Evolutionary conservation across 2,888 invertebrate genomes (phyloP).

Genomic region (Papilio demoleus): DNA sequence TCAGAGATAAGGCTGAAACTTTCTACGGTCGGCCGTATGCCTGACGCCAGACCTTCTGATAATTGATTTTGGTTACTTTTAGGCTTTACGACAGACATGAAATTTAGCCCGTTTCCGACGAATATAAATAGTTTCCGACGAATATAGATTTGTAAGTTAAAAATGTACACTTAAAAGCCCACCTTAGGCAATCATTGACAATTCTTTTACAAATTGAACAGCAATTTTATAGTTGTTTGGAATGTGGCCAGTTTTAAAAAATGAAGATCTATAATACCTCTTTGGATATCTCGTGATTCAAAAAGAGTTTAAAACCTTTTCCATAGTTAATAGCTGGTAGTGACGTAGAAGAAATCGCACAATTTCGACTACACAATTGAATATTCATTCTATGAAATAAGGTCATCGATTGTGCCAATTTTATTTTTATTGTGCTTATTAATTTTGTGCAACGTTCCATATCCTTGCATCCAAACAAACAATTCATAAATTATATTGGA

Average conservation of each 20-base stretch:
- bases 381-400: conserved; percentile 15
- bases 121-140: too few relatives aligned
- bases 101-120: too few relatives aligned
- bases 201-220: not conserved
- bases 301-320: not conserved
- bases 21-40: too few relatives aligned
- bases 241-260: not conserved
- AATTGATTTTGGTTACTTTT: too few relatives aligned
- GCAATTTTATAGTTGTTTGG: not conserved
- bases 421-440: conserved; percentile 28
- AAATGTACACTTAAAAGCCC: too few relatives aligned
- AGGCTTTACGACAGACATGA: too few relatives aligned
- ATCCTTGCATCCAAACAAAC: not conserved
- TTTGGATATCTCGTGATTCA: not conserved
- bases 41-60: too few relatives aligned
- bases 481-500: not conserved
- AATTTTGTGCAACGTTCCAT: conserved; percentile 10
- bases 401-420: conserved; percentile 14
- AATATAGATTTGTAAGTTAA: too few relatives aligned
- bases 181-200: not conserved
- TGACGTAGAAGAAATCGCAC: not conserved
- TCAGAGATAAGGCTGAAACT: too few relatives aligned
- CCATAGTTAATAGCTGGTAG: not conserved
- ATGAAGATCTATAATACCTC: not conserved
- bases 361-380: not conserved